A percentile compares a stretch with the other conserved stretches of the same genome.
Evolutionary conservation across 2,888 invertebrate species (phyloP).

Genomic region (Parnassius mnemosyne): DNA sequence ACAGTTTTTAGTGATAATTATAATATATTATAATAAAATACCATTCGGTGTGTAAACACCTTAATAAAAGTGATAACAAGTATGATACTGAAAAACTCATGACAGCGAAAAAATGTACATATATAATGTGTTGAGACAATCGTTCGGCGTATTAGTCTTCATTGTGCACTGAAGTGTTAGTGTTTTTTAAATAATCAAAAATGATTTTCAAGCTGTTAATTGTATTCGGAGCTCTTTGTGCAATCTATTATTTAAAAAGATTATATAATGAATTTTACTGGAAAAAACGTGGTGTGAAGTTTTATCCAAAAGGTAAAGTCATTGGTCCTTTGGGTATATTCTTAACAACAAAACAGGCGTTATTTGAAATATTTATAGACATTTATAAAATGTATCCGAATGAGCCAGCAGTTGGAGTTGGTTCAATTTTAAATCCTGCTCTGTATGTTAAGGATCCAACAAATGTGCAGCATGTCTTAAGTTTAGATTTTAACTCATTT

Average conservation of each 20-base stretch:
- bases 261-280: constrained; percentile 19
- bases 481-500: constrained; percentile 16
- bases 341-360: not conserved
- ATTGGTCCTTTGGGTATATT: constrained; percentile 14
- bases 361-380: constrained; percentile 14
- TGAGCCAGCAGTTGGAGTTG: constrained; percentile 16
- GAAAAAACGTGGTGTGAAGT: constrained; percentile 20
- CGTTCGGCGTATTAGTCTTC: too few species aligned
- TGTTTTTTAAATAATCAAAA: not conserved
- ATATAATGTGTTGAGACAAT: too few species aligned
- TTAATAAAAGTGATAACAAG: too few species aligned
- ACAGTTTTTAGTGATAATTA: too few species aligned
- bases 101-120: too few species aligned
- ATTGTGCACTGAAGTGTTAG: not conserved
- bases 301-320: constrained; percentile 9
- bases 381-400: constrained; percentile 17
- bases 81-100: too few species aligned
- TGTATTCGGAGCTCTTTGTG: constrained; percentile 10
- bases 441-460: constrained; percentile 9
- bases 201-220: constrained; percentile 35
- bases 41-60: too few species aligned
- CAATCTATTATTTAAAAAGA: constrained; percentile 26
- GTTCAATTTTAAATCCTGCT: constrained; percentile 6
- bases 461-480: constrained; percentile 13
- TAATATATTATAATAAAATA: too few species aligned